Base-by-base conservation (phyloP, 53 echinoderm and acorn worm genomes). In the Mesocentrotus franciscanus region DNA sequence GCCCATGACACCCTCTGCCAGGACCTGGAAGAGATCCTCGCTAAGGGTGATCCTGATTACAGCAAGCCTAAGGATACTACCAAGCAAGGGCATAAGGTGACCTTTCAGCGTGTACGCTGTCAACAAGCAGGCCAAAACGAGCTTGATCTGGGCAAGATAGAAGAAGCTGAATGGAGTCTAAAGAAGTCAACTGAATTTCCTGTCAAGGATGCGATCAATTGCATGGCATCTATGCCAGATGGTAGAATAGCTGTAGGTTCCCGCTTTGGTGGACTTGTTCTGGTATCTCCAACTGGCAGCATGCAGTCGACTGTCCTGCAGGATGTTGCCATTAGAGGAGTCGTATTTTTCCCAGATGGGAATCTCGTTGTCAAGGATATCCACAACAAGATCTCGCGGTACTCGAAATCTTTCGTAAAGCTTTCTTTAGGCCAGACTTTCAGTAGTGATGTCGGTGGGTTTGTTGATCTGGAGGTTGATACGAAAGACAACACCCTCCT, bases 141-240 rank as follows among this genome's bases (percentile, higher is more conserved):
- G 66, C 92, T 92, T 66, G 92, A 92, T 36, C 70, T 92, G 0
- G 92, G 92, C 61, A 66, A 92, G 68, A 66, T 92, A 68, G 92
- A 62, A 61, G 22, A 26, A 39, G 92, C 66, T 36, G 62, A 66
- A 39, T 92, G 92, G 92, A 17, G 14, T 33, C 36, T 62, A 0
- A 32, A 6, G n/a, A 61, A 92, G 36, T 22, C 35, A 32, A 36
- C 26, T 56, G 24, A 30, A 8, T 92, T 93, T 16, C 22, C 72
- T 55, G 60, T 60, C 49, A 93, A 76, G 17, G 76, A 93, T 56
- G 33, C 34, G 7, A 76, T 93, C 75, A 93, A 93, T 30, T 74
- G 93, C 78, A 76, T 93, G 56, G 78, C 93, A n/a, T 72, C 93
- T 27, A 75, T 76, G 74, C 93, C 93, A 12, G 76, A 93, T 93